A percentile compares a stretch with the other conserved stretches of the same genome.
phyloP scores from a whole-genome alignment of 2,797 vertebrate genomes.

The Pangasius macronema region DNA sequence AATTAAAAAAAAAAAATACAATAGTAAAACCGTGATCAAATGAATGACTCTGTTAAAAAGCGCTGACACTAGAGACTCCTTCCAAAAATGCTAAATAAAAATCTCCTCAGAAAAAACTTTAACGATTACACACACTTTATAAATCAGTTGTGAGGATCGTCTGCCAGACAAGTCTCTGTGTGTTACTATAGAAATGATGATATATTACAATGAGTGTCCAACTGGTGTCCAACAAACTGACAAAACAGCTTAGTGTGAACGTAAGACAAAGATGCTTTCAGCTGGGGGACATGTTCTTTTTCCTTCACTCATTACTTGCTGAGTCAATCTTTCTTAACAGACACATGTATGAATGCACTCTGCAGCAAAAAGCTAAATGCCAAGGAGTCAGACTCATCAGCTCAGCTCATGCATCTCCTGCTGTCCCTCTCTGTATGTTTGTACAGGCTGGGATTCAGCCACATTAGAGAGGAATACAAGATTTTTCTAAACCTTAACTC shows the following conservation, averaged over 20 bases:
- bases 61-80: neutral
- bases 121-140: neutral
- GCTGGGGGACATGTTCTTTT: constrained; percentile 4
- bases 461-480: neutral
- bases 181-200: neutral
- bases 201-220: neutral
- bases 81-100: neutral
- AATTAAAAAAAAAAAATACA: too few relatives aligned
- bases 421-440: neutral
- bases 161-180: neutral
- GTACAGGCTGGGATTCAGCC: neutral
- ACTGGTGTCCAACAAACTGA: too few relatives aligned
- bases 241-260: neutral
- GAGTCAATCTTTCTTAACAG: constrained; percentile 62
- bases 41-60: neutral
- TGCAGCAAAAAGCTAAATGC: constrained; percentile 64
- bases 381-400: constrained; percentile 53
- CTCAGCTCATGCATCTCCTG: neutral
- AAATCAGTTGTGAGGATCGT: neutral
- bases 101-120: neutral
- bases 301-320: constrained; percentile 47
- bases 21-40: too few relatives aligned
- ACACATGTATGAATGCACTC: constrained; percentile 48
- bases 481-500: neutral
- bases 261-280: neutral